These are phyloP conservation scores for Ibidorhyncha struthersii DNA, from an alignment of 2,113 vertebrate species.

Conservation along the genomic window DNA sequence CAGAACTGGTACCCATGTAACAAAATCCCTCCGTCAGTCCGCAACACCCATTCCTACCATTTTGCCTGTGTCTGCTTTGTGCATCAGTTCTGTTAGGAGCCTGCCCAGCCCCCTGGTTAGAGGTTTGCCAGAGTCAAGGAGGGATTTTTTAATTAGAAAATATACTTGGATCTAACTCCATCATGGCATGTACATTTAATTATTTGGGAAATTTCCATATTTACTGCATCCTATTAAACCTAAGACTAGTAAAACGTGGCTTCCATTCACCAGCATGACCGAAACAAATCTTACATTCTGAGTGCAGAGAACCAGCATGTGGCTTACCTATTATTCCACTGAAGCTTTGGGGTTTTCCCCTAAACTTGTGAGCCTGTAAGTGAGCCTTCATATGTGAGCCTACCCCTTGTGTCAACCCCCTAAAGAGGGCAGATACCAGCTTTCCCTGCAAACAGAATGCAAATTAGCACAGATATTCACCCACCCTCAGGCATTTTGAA, in stretches of 20 bases:
- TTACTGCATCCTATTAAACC: not conserved
- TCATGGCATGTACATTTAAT: not conserved
- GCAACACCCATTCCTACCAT: not conserved
- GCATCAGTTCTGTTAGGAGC: not conserved
- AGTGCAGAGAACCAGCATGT: not conserved
- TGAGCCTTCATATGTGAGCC: not conserved
- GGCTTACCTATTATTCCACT: not conserved
- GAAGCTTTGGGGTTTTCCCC: not conserved
- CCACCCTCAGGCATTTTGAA: not conserved
- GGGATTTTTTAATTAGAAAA: conserved; percentile 3
- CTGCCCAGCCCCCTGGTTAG: not conserved
- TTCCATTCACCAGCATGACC: not conserved
- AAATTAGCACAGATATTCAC: not conserved
- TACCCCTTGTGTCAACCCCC: not conserved
- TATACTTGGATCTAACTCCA: not conserved
- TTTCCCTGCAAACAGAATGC: not conserved
- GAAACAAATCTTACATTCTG: not conserved
- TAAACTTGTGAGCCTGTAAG: not conserved
- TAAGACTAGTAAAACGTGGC: not conserved
- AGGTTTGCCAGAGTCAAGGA: not conserved
- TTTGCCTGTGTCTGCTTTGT: not conserved
- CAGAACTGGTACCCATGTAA: not conserved
- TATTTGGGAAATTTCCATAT: not conserved
- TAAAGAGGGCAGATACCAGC: not conserved
- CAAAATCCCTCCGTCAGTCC: not conserved